Base-by-base conservation (phyloP, 2,113 vertebrate genomes). In the Bubo blakistoni region DNA sequence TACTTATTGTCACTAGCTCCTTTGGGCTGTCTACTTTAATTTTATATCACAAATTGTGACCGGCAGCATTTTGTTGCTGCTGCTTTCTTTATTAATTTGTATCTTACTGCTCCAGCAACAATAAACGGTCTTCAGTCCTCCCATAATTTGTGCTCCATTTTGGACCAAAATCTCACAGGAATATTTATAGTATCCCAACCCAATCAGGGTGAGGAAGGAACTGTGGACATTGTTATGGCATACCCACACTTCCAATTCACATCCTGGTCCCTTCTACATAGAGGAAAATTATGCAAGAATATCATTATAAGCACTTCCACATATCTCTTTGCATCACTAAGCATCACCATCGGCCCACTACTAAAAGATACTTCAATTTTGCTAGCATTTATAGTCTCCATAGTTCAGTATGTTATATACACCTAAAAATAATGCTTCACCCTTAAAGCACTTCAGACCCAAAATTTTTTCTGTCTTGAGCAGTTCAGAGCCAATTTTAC, bases 21-120 rank as follows among this genome's bases (percentile, higher is more conserved):
- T 97, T 95, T 32, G 5, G 91, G 96, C 92, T 95, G 91, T 91
- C 96, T 94, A 49, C 88, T 96, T 96, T 96, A 97, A 96, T 97
- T 95, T 97, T 92, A 54, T 61, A 92, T 29, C 81, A 82, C 81
- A 96, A 94, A 95, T 94, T 95, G 94, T 97, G 95, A 97, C 89
- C 70, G 1, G 95, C 89, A 97, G 95, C 66, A 22, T 94, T 96
- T 85, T 87, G 83, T 85, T 91, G 67, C 58, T 85, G 52, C 63
- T 94, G 81, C 83, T 93, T 97, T 96, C 88, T 94, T 95, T 92
- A 96, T 94, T 96, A 95, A 97, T 97, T 95, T 94, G 83, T 84
- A 85, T 94, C 66, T 94, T 87, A 88, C 78, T 74, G 80, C 58
- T 92, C 24, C 88, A 90, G 63, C 65, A 95, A 73, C 78, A 93